Percentiles rank a stretch among this genome's conserved stretches.
Evolutionary conservation across 2,888 invertebrate genomes (phyloP).

Genomic region (Phasia obesa): DNA sequence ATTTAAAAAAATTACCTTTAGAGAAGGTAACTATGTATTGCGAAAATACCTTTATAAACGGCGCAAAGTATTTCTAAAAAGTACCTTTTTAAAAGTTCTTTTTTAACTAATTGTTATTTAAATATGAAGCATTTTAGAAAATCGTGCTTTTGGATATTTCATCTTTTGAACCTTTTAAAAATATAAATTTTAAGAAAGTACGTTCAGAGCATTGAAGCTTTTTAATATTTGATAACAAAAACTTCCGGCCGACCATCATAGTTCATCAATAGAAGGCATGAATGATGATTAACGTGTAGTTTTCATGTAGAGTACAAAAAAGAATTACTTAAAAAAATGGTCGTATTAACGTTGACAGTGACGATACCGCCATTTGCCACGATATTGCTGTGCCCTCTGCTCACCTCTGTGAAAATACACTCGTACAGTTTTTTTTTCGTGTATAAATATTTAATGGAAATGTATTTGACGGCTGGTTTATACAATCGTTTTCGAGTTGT

Average conservation of each 20-base stretch:
- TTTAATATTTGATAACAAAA: too few relatives aligned
- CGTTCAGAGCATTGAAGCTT: too few relatives aligned
- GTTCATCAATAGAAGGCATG: background rate
- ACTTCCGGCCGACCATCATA: too few relatives aligned
- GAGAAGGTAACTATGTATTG: too few relatives aligned
- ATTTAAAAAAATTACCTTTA: background rate
- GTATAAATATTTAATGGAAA: constrained; percentile 77
- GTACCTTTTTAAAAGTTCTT: too few relatives aligned
- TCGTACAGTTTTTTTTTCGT: constrained; percentile 1
- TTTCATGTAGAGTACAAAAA: constrained; percentile 24
- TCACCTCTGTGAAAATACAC: background rate
- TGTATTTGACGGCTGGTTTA: constrained; percentile 80
- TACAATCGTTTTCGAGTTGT: constrained; percentile 68
- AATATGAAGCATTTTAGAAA: too few relatives aligned
- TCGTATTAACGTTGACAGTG: background rate
- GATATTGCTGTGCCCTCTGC: background rate
- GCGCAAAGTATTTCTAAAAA: too few relatives aligned
- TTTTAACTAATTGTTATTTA: too few relatives aligned
- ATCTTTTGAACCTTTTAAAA: too few relatives aligned
- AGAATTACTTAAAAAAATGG: background rate
- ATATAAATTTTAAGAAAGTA: too few relatives aligned
- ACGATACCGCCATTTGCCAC: constrained; percentile 24
- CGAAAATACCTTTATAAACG: too few relatives aligned
- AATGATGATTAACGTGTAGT: constrained; percentile 21
- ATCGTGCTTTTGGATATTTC: too few relatives aligned